Evolutionary conservation across 2,888 invertebrate species (phyloP), one percentile per base, ranked within the genome.

Genomic region (Andrena camellia): DNA sequence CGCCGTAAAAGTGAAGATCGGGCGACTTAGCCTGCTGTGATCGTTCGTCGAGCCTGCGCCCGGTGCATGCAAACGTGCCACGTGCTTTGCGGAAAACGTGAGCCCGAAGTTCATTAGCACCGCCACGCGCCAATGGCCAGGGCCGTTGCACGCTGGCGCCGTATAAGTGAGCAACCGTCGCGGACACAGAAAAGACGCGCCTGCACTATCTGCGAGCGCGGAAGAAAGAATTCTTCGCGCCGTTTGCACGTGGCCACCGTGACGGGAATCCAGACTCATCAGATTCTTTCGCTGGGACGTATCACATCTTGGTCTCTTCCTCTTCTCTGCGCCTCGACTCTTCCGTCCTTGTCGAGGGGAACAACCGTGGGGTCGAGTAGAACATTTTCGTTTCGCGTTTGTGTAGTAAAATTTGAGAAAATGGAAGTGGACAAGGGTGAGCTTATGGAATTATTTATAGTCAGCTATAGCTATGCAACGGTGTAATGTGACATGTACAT

Each of bases 61-160:
- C 77, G 54, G 20, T 35, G 64, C 50, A 54, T 50, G 57, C 68
- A 71, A 68, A 70, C 70, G 59, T 64, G 78, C 73, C 87, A 81
- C 84, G 84, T 84, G 88, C 76, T 87, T 78, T 69, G 71, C 52
- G 73, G 73, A 76, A 83, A 89, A 89, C 83, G 83, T 72, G 75
- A 80, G 68, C 54, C 64, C 66, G 57, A 84, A 88, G 90, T 89
- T 90, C 89, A 88, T 90, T 90, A 88, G 86, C 89, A 90, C 84
- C 80, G 86, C 70, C 87, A 89, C 87, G 90, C 86, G 90, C 87
- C 81, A 84, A 81, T 79, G 75, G 68, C 78, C 80, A 85, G 77
- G 81, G 85, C 77, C 85, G 85, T 87, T 88, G 83, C 71, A 84
- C 85, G 83, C 78, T 70, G 75, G 62, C 81, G 72, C 68, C 73